These are phyloP conservation scores for Lissonota sp. DNA, from an alignment of 2,888 invertebrate genomes.

Conservation along the genomic window DNA sequence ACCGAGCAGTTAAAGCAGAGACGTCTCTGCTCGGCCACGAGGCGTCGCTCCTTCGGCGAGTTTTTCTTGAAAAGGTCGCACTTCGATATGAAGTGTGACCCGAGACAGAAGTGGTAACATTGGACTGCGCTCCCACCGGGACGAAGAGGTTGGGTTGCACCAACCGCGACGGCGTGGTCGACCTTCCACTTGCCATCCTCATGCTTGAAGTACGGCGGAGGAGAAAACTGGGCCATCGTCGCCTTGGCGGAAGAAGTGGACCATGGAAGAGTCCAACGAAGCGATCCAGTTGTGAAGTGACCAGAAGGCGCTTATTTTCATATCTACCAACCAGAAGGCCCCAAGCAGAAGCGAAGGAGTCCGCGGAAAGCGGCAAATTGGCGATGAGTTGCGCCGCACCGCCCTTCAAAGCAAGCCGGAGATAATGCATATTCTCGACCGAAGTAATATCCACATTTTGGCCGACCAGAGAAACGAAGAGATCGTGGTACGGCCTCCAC, in stretches of 20 bases:
- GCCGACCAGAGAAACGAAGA: no score
- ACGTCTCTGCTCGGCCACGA: conserved; percentile 1
- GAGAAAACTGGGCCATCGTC: no score
- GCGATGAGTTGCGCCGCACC: conserved; percentile 2
- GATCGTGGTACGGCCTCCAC: no score
- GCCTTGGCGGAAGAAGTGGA: no score
- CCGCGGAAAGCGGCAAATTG: conserved; percentile 16
- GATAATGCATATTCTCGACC: no score
- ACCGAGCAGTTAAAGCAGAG: conserved; percentile 26
- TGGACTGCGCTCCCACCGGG: background rate
- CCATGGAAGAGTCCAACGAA: background rate
- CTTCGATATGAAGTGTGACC: background rate
- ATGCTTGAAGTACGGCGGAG: background rate
- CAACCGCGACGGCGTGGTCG: background rate
- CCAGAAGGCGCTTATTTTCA: conserved; percentile 27
- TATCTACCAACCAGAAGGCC: conserved; percentile 1
- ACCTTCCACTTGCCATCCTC: background rate
- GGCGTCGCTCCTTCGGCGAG: background rate
- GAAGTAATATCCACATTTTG: no score
- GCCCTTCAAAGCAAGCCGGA: no score
- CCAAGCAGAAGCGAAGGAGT: conserved; percentile 30
- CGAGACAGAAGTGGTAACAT: conserved; percentile 3
- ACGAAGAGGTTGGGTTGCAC: background rate
- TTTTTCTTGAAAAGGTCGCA: background rate
- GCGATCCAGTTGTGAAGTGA: conserved; percentile 25